phyloP scores from a whole-genome alignment of 1,140 invertebrate species.

The Drosophila lowei region DNA sequence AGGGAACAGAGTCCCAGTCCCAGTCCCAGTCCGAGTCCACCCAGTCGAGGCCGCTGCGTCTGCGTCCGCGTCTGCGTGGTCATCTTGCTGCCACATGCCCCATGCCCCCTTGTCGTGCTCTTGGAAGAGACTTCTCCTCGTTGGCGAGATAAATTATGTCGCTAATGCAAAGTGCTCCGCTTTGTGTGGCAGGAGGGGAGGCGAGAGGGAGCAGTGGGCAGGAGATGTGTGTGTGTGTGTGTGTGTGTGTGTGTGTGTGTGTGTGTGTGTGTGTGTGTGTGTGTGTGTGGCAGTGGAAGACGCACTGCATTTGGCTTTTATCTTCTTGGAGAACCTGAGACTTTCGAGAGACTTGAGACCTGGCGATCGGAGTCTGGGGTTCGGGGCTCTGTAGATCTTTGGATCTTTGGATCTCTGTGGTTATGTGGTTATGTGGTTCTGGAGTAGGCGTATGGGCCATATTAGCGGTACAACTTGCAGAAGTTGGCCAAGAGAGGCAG shows the following conservation, averaged over 20 bases:
- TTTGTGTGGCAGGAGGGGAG: slow-evolving; percentile 58
- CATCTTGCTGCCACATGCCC: slow-evolving; percentile 42
- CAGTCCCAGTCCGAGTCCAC: too few species aligned
- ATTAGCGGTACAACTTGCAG: slow-evolving; percentile 80
- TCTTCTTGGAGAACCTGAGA: slow-evolving; percentile 39
- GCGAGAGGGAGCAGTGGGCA: background rate
- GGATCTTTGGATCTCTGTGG: too few species aligned
- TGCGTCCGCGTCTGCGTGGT: slow-evolving; percentile 76
- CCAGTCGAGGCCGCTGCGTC: slow-evolving; percentile 66
- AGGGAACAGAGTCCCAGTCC: slow-evolving; percentile 21
- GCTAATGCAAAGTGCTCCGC: slow-evolving; percentile 80
- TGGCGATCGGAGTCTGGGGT: slow-evolving; percentile 10
- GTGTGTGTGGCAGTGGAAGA: slow-evolving; percentile 34
- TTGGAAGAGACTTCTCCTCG: slow-evolving; percentile 39
- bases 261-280: too few species aligned
- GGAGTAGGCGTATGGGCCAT: slow-evolving; percentile 75
- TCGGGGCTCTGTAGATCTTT: slow-evolving; percentile 8
- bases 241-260: background rate
- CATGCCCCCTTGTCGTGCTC: slow-evolving; percentile 13
- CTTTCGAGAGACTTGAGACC: slow-evolving; percentile 12
- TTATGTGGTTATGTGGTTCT: too few species aligned
- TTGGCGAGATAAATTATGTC: slow-evolving; percentile 83
- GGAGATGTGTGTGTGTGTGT: background rate
- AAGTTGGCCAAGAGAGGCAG: slow-evolving; percentile 29
- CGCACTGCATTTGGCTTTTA: slow-evolving; percentile 70